Evolutionary conservation across 1,140 invertebrate species (phyloP).

Genomic region (Forficula auricularia): DNA sequence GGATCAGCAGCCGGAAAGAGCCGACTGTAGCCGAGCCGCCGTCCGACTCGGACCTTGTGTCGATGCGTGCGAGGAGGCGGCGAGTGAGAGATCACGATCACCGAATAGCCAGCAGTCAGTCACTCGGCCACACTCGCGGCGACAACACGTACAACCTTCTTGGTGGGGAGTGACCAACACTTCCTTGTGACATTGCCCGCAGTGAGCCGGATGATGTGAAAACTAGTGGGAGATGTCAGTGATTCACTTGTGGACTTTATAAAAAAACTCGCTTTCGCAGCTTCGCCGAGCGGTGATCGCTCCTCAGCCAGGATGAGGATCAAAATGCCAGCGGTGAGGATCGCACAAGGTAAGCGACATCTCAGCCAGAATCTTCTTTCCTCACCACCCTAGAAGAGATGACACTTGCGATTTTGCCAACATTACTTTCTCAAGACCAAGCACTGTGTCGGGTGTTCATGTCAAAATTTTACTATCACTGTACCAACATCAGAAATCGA

Average conservation of each 20-base stretch:
- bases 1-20: too few species aligned
- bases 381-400: constrained; percentile 9
- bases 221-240: background rate
- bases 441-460: too few species aligned
- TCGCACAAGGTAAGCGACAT: constrained; percentile 63
- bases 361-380: constrained; percentile 1
- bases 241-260: background rate
- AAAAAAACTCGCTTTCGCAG: background rate
- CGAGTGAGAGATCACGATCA: too few species aligned
- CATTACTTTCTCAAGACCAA: too few species aligned
- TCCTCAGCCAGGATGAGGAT: constrained; percentile 64
- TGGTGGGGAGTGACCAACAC: background rate
- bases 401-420: constrained; percentile 19
- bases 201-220: background rate
- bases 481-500: too few species aligned
- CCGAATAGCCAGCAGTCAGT: too few species aligned
- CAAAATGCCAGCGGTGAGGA: constrained; percentile 85
- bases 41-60: too few species aligned
- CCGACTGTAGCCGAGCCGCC: too few species aligned
- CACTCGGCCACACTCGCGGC: background rate
- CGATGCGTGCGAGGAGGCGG: too few species aligned
- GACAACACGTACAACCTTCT: background rate
- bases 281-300: background rate
- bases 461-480: too few species aligned
- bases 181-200: background rate